Percentiles rank a stretch among this genome's conserved stretches.
phyloP scores from a whole-genome alignment of 2,113 vertebrate genomes.

The Scatophagus argus region DNA sequence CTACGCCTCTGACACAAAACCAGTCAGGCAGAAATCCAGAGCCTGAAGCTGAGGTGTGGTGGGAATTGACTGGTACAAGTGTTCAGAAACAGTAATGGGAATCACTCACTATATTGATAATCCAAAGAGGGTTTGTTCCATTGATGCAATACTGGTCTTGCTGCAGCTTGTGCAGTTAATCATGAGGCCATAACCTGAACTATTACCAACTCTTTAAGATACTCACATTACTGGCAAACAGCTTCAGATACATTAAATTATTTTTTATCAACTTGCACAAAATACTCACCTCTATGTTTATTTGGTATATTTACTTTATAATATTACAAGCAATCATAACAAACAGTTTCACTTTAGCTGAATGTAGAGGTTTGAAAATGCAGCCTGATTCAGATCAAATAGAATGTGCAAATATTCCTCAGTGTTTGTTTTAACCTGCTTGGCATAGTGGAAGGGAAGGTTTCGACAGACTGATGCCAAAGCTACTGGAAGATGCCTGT shows the following conservation, averaged over 20 bases:
- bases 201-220: background rate
- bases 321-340: background rate
- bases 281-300: background rate
- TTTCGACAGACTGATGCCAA: background rate
- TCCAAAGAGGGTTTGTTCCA: conserved; percentile 7
- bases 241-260: background rate
- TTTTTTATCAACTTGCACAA: background rate
- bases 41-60: conserved; percentile 66
- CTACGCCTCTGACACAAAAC: conserved; percentile 57
- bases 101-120: conserved; percentile 25
- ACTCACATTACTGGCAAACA: background rate
- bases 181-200: background rate
- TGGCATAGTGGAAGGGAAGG: background rate
- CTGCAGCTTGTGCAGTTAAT: conserved; percentile 40
- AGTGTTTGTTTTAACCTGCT: background rate
- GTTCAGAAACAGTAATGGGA: conserved; percentile 39
- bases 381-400: background rate
- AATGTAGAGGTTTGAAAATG: background rate
- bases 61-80: conserved; percentile 11
- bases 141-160: conserved; percentile 37
- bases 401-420: background rate
- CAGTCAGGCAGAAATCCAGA: conserved; percentile 59
- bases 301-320: background rate
- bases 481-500: background rate
- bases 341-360: no score